Evolutionary conservation across 2,797 vertebrate species (phyloP).

Genomic region (Labroides dimidiatus): DNA sequence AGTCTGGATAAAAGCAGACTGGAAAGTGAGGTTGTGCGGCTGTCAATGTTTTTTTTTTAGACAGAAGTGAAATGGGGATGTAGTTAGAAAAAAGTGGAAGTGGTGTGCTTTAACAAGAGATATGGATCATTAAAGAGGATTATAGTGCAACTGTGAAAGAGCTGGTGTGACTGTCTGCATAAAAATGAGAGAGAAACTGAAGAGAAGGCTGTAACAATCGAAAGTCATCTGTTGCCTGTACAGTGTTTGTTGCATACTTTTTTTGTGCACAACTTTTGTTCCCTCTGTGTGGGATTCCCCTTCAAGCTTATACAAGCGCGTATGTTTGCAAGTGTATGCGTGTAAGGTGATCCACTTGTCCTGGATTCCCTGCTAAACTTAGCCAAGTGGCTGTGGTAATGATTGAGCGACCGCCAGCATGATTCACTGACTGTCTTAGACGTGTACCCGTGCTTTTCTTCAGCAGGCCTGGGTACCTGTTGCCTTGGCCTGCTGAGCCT

Average conservation of each 20-base stretch:
- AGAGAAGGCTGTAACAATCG: background rate
- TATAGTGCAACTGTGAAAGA: conserved; percentile 26
- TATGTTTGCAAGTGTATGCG: conserved; percentile 18
- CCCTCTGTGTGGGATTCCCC: conserved; percentile 23
- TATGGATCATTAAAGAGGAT: conserved; percentile 28
- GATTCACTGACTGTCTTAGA: conserved; percentile 23
- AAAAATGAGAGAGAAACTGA: background rate
- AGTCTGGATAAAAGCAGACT: conserved; percentile 24
- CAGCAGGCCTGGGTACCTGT: conserved; percentile 21
- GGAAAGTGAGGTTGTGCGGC: conserved; percentile 16
- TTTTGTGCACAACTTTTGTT: conserved; percentile 12
- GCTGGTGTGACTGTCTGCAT: background rate
- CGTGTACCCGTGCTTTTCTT: background rate
- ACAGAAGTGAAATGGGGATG: conserved; percentile 62
- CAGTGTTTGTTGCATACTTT: background rate
- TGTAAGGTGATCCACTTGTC: conserved; percentile 77
- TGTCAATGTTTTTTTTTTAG: conserved; percentile 7
- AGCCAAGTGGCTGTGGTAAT: conserved; percentile 56
- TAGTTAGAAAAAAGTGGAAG: conserved; percentile 40
- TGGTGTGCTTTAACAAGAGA: background rate
- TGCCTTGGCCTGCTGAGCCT: conserved; percentile 24
- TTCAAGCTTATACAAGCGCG: conserved; percentile 1
- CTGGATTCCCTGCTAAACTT: conserved; percentile 84
- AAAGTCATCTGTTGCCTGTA: background rate
- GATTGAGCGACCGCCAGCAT: conserved; percentile 42